Evolutionary conservation across 2,797 vertebrate genomes (phyloP).

Genomic region (Chelidonichthys spinosus): DNA sequence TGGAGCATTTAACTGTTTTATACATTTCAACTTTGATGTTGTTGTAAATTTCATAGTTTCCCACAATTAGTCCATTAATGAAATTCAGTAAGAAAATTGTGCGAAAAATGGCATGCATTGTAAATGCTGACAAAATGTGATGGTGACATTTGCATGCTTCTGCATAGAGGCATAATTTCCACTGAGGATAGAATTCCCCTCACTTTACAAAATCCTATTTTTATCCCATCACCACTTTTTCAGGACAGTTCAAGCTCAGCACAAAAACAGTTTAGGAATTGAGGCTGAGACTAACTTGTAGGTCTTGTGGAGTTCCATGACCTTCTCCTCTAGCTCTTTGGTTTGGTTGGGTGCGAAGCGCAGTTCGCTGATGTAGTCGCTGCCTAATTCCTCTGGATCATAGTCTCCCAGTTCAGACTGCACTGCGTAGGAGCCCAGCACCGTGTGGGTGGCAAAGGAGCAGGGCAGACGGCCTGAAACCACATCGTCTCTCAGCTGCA

Average conservation of each 20-base stretch:
- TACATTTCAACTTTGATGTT: not conserved
- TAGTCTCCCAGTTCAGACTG: conserved; percentile 97
- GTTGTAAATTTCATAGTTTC: not conserved
- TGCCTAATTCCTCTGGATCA: conserved; percentile 91
- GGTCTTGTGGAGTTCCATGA: conserved; percentile 96
- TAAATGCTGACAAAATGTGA: not conserved
- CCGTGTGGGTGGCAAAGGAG: conserved; percentile 93
- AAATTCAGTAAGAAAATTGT: too few species aligned
- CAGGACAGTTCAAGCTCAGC: not conserved
- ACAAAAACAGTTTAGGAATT: not conserved
- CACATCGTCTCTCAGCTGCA: conserved; percentile 95
- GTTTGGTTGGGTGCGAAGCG: conserved; percentile 97
- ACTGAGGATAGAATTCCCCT: not conserved
- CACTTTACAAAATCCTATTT: not conserved
- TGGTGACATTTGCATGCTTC: not conserved
- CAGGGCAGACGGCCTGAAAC: conserved; percentile 95
- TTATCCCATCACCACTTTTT: not conserved
- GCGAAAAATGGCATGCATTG: too few species aligned
- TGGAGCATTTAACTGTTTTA: too few species aligned
- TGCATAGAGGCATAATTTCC: not conserved
- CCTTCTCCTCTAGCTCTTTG: conserved; percentile 96
- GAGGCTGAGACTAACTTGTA: conserved; percentile 87
- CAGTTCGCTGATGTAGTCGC: conserved; percentile 92
- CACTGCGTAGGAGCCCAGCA: conserved; percentile 95
- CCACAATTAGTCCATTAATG: too few species aligned